A percentile compares a stretch with the other conserved stretches of the same genome.
phyloP scores from a whole-genome alignment of 1,140 invertebrate genomes.

The Drosophila mauritiana region DNA sequence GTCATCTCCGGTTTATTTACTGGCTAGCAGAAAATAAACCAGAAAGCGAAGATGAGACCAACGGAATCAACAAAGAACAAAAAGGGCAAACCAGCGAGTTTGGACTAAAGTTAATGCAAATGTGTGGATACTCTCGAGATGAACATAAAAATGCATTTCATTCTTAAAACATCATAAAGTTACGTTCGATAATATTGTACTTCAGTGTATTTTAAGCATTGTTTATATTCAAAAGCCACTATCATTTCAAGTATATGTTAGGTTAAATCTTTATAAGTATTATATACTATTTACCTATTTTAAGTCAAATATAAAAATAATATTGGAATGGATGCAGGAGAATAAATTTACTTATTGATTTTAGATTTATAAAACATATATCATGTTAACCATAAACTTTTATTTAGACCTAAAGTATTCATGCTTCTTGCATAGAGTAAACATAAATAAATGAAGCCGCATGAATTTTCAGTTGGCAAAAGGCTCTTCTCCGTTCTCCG shows the following conservation, averaged over 20 bases:
- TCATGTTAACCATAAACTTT: neutral
- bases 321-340: no score
- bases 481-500: constrained; percentile 34
- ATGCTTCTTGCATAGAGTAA: neutral
- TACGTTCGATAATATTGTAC: no score
- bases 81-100: constrained; percentile 12
- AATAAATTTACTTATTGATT: neutral
- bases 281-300: no score
- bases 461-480: constrained; percentile 74
- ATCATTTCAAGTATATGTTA: no score
- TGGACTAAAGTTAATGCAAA: neutral
- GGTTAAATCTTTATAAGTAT: no score
- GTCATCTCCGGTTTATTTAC: constrained; percentile 84
- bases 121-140: constrained; percentile 1
- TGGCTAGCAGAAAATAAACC: constrained; percentile 68
- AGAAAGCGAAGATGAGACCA: constrained; percentile 65
- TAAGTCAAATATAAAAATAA: no score
- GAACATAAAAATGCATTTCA: no score
- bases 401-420: neutral
- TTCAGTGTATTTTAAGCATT: no score
- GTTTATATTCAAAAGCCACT: no score
- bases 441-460: constrained; percentile 66
- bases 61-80: constrained; percentile 45
- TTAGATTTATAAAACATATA: neutral
- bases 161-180: neutral